Base-by-base conservation (phyloP, 2,113 vertebrate species). In the human region DNA sequence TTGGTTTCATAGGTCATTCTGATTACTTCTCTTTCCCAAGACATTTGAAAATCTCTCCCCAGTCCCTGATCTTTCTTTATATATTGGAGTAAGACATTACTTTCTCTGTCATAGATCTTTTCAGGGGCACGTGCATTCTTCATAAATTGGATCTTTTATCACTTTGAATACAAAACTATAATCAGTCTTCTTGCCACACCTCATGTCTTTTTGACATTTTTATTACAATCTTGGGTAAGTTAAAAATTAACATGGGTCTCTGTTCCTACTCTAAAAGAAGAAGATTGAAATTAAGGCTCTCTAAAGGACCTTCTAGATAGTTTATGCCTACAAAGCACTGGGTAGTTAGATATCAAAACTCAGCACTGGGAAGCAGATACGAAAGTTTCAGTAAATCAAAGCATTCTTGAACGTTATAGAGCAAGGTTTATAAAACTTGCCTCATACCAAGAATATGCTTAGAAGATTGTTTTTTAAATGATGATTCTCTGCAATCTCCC, bases 1-100 rank as follows among this genome's bases (percentile, higher is more conserved):
- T 90, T 90, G 72, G n/a, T 72, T 90, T 90, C 64, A 93, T 48
- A 64, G 55, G 8, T 93, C 35, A 90, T 90, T 90, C 89, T 90
- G 50, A 85, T 90, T 79, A 52, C 14, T 79, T 79, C 23, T 40
- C 43, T 96, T 70, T 72, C 9, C 6, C 14, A 72, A 79, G 27
- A 35, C 52, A 84, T 40, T 89, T 93, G 59, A 93, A 92, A 90
- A 93, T 79, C 6, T 38, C 20, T 72, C 40, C 6, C 25, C 59
- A 64, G 25, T 6, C 66, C 48, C 72, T 89, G 6, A 75, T 57
- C 8, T 32, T 66, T 87, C 38, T 76, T 72, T 43, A 87, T 35
- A 12, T 64, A 84, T 76, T 70, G 22, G 61, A 73, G 11, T 3
- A 86, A 64, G 12, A 85, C n/a, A 90, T 76, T 80, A 73, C 43